These are phyloP conservation scores for Phasianus colchicus DNA, from an alignment of 2,113 vertebrate species.

Conservation along the genomic window DNA sequence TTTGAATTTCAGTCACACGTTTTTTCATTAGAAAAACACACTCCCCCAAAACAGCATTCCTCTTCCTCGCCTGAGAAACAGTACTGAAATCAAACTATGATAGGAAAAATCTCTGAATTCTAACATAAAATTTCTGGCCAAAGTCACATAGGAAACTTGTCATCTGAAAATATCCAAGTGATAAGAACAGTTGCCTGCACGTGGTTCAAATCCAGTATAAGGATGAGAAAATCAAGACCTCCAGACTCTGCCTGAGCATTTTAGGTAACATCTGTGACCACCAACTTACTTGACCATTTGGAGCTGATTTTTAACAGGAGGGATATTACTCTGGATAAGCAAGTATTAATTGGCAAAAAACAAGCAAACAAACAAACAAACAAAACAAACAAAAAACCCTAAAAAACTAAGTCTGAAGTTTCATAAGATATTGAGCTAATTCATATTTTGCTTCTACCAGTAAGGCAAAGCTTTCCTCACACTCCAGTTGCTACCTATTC, in stretches of 20 bases:
- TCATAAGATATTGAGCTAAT: background rate
- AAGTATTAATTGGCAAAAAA: background rate
- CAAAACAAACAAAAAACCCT: too few species aligned
- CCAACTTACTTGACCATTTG: background rate
- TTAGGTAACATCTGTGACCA: background rate
- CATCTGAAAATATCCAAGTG: background rate
- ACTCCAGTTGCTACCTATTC: background rate
- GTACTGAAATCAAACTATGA: background rate
- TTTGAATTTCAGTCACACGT: background rate
- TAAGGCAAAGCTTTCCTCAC: background rate
- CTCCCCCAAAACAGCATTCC: background rate
- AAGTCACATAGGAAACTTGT: background rate
- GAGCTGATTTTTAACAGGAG: background rate
- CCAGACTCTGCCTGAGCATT: background rate
- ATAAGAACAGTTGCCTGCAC: background rate
- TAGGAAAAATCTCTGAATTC: background rate
- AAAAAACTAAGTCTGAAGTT: background rate
- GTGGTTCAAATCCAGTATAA: background rate
- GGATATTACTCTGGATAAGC: background rate
- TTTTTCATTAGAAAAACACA: background rate
- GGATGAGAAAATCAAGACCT: background rate
- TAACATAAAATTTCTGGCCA: background rate
- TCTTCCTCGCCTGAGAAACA: accelerated
- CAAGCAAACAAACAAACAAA: background rate
- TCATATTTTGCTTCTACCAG: background rate